Percentiles rank a stretch among this genome's conserved stretches.
Evolutionary conservation across 2,888 invertebrate species (phyloP).

Genomic region (Gryllus longicercus): DNA sequence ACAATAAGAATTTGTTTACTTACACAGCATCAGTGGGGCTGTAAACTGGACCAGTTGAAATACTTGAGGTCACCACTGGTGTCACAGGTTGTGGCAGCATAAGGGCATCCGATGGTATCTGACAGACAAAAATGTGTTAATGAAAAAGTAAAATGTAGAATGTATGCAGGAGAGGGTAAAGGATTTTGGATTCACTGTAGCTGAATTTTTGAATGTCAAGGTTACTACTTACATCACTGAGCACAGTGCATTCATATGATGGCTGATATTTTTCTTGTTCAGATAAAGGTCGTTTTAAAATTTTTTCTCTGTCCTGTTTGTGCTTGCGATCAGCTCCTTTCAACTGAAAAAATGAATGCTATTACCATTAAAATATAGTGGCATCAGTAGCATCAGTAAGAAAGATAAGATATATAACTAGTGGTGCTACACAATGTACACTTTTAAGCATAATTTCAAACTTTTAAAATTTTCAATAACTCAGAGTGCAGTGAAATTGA

Average conservation of each 20-base stretch:
- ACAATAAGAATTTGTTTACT: constrained; percentile 21
- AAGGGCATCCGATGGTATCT: constrained; percentile 34
- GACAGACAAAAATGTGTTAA: not conserved
- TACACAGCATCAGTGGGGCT: constrained; percentile 30
- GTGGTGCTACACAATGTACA: too few relatives aligned
- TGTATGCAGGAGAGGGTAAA: not conserved
- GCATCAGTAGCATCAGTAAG: too few relatives aligned
- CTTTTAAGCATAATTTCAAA: too few relatives aligned
- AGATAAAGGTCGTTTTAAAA: constrained; percentile 74
- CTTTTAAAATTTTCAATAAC: too few relatives aligned
- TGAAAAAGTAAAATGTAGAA: not conserved
- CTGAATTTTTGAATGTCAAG: too few relatives aligned
- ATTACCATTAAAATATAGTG: too few relatives aligned
- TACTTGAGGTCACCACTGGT: constrained; percentile 30
- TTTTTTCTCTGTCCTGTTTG: constrained; percentile 93
- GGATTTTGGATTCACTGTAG: too few relatives aligned
- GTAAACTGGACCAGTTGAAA: constrained; percentile 29
- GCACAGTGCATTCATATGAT: constrained; percentile 91
- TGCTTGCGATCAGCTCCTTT: constrained; percentile 97
- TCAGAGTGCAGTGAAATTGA: too few relatives aligned
- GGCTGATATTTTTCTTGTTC: constrained; percentile 93
- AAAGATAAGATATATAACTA: too few relatives aligned
- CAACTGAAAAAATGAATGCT: constrained; percentile 63
- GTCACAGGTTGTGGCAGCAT: constrained; percentile 27
- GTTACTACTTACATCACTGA: constrained; percentile 70